Evolutionary conservation across 2,113 vertebrate genomes (phyloP).

Genomic region (Euleptes europaea): DNA sequence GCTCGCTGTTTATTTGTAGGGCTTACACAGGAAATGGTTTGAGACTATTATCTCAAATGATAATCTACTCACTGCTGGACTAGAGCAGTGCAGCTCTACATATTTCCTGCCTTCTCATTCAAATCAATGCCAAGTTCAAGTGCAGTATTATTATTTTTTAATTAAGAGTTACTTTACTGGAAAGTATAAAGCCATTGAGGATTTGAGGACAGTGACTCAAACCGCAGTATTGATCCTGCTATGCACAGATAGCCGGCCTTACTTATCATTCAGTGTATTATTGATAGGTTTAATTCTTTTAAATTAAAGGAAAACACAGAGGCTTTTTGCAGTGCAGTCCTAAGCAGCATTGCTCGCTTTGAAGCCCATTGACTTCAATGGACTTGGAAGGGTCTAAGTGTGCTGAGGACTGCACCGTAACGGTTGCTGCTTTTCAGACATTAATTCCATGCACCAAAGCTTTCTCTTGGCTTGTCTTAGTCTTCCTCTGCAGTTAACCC

Average conservation of each 20-base stretch:
- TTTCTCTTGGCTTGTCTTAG: background rate
- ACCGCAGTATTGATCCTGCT: conserved; percentile 53
- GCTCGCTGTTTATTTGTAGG: background rate
- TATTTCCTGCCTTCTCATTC: background rate
- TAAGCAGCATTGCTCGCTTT: too few species aligned
- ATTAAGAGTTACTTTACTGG: conserved; percentile 33
- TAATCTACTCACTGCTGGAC: background rate
- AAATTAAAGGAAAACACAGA: conserved; percentile 31
- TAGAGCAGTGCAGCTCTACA: background rate
- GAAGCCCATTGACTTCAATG: too few species aligned
- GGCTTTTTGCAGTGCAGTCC: conserved; percentile 15
- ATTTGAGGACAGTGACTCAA: conserved; percentile 42
- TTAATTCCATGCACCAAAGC: background rate
- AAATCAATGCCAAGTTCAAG: background rate
- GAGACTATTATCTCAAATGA: background rate
- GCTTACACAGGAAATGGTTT: background rate
- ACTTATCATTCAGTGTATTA: conserved; percentile 49
- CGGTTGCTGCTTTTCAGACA: conserved; percentile 5
- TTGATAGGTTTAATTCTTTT: conserved; percentile 38
- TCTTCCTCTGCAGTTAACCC: too few species aligned
- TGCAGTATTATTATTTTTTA: background rate
- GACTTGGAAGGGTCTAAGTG: too few species aligned
- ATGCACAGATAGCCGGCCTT: conserved; percentile 47
- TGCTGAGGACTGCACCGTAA: background rate
- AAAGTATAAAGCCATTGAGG: conserved; percentile 54